phyloP scores from a whole-genome alignment of 2,113 vertebrate genomes.

The Camelus dromedarius region DNA sequence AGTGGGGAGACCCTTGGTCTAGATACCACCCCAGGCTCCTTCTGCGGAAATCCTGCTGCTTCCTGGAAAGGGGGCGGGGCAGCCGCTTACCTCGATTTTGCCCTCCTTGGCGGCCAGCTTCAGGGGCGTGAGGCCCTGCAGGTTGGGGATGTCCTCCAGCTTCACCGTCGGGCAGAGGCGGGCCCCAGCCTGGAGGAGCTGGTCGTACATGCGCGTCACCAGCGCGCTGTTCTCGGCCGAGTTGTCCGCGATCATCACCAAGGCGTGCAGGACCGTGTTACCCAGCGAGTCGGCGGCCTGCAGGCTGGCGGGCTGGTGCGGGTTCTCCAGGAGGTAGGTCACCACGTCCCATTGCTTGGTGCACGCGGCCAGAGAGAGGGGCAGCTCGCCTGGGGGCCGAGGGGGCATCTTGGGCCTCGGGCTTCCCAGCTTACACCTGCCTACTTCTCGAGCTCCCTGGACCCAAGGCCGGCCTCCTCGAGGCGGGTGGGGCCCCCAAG shows the following conservation, averaged over 20 bases:
- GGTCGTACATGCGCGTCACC: conserved; percentile 91
- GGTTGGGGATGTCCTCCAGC: conserved; percentile 92
- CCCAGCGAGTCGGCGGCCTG: conserved; percentile 90
- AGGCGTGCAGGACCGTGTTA: conserved; percentile 94
- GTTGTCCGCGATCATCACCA: conserved; percentile 94
- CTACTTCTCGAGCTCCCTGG: background rate
- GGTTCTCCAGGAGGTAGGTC: conserved; percentile 91
- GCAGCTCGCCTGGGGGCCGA: conserved; percentile 92
- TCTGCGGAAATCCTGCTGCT: background rate
- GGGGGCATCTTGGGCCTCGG: background rate
- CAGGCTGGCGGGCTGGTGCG: conserved; percentile 86
- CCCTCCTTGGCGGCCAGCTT: conserved; percentile 95
- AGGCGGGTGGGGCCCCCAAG: background rate
- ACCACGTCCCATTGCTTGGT: conserved; percentile 95
- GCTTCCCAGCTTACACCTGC: background rate
- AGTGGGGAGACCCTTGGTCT: background rate
- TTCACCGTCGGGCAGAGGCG: conserved; percentile 85
- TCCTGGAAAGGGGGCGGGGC: background rate
- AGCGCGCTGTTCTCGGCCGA: conserved; percentile 91
- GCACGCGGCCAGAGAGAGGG: conserved; percentile 95
- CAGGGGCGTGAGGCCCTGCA: conserved; percentile 91
- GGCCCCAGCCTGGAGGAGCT: conserved; percentile 88
- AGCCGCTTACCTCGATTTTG: conserved; percentile 90
- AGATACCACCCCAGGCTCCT: background rate
- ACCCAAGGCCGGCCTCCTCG: background rate